A percentile compares a stretch with the other conserved stretches of the same genome.
Evolutionary conservation across 2,888 invertebrate genomes (phyloP).

Genomic region (Harpalus rufipes): DNA sequence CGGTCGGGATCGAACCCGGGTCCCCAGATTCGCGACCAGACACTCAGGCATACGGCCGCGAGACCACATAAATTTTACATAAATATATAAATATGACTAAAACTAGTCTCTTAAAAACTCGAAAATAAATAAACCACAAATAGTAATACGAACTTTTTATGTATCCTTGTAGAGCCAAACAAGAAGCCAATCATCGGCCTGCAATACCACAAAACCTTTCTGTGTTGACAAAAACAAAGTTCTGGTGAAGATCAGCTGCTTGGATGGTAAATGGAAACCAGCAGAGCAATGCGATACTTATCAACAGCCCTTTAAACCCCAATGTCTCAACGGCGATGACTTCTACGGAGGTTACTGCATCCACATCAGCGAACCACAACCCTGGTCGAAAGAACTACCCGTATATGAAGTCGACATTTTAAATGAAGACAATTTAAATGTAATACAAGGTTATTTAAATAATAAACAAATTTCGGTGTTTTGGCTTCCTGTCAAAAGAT

Average conservation of each 20-base stretch:
- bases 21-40: too few relatives aligned
- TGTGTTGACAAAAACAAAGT: conserved; percentile 72
- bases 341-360: conserved; percentile 72
- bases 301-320: conserved; percentile 63
- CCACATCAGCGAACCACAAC: conserved; percentile 72
- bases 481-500: conserved; percentile 72
- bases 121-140: background rate
- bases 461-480: conserved; percentile 63
- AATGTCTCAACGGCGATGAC: conserved; percentile 69
- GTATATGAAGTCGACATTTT: background rate
- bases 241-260: conserved; percentile 72
- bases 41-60: too few relatives aligned
- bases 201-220: conserved; percentile 70
- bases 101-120: too few relatives aligned
- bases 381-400: conserved; percentile 68
- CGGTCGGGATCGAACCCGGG: too few relatives aligned
- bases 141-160: background rate
- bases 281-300: conserved; percentile 70
- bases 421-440: conserved; percentile 70
- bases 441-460: conserved; percentile 70
- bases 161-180: conserved; percentile 15
- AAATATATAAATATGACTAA: too few relatives aligned
- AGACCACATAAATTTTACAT: too few relatives aligned
- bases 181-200: background rate
- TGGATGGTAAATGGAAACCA: conserved; percentile 72